Evolutionary conservation across 2,797 vertebrate species (phyloP), one percentile per base, ranked within the genome.

Genomic region (Fistularia tabacaria): DNA sequence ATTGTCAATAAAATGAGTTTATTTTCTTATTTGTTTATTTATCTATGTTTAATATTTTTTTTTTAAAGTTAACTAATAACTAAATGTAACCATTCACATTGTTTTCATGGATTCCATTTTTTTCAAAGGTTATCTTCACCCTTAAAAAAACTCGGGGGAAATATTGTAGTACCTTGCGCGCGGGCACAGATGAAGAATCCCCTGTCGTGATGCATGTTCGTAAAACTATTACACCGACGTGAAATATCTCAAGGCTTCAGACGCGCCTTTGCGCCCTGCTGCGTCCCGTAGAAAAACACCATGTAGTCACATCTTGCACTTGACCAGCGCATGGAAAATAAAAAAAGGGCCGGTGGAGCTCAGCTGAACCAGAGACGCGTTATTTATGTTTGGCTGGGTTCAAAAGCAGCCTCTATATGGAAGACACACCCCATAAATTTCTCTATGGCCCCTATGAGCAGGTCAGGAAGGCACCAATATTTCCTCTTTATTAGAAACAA

Each of bases 401-500:
- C 74, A 77, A 64, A 82, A 57, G 61, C 80, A 76, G 75, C 73
- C 79, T 75, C 73, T 69, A 43, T 65, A 56, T 58, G 76, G 60
- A 62, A 73, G 77, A 82, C 74, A 77, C 71, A 69, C 74, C 63
- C 69, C 71, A 83, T 87, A 82, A 85, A 88, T 87, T 74, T 56
- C 53, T 72, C 67, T 71, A 58, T 77, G 75, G 80, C 69, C 82
- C 74, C 80, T 73, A 79, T 86, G 83, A 88, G 78, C 83, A 79
- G 88, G 85, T 90, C 85, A 88, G 71, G 71, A 78, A 79, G 82
- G 81, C 76, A 62, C 76, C 86, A 66, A 86, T 87, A 87, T 87
- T 88, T 90, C 81, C 79, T 85, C 83, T 89, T 87, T 89, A 87
- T 89, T 87, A 80, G 76, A 83, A 87, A 84, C 76, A 81, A 77